phyloP scores from a whole-genome alignment of 2,797 vertebrate genomes.

The Atherinosoma microstoma region DNA sequence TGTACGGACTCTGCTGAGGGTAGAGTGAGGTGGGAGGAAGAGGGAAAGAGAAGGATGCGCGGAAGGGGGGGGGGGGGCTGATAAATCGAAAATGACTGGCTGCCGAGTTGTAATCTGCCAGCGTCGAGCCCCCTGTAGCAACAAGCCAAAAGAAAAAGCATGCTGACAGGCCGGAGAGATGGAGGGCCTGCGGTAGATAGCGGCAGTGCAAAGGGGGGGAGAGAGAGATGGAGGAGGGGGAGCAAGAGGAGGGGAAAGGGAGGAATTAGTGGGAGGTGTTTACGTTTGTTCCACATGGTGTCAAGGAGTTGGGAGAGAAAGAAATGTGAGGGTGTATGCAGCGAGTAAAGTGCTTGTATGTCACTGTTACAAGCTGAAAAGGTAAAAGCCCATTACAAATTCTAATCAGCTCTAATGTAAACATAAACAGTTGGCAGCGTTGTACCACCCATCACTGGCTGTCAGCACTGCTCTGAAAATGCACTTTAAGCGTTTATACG shows the following conservation, averaged over 20 bases:
- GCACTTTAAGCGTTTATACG: slow-evolving; percentile 57
- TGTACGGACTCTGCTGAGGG: slow-evolving; percentile 82
- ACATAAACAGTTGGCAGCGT: slow-evolving; percentile 65
- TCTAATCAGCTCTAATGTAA: slow-evolving; percentile 69
- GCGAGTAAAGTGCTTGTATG: slow-evolving; percentile 52
- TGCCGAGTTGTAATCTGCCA: slow-evolving; percentile 90
- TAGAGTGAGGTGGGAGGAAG: not conserved
- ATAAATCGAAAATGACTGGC: slow-evolving; percentile 92
- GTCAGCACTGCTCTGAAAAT: slow-evolving; percentile 57
- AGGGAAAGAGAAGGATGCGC: slow-evolving; percentile 49
- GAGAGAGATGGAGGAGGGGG: slow-evolving; percentile 7
- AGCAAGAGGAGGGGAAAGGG: slow-evolving; percentile 23
- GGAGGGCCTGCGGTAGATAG: slow-evolving; percentile 82
- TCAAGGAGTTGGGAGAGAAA: slow-evolving; percentile 40
- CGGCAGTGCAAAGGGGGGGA: slow-evolving; percentile 51
- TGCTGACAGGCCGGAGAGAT: slow-evolving; percentile 80
- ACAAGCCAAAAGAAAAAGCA: slow-evolving; percentile 86
- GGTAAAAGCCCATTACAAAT: slow-evolving; percentile 68
- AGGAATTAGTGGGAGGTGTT: slow-evolving; percentile 53
- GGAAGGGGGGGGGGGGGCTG: slow-evolving; percentile 72
- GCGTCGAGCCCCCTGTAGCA: slow-evolving; percentile 86
- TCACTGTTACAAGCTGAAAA: slow-evolving; percentile 47
- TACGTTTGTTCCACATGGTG: slow-evolving; percentile 64
- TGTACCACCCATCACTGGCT: slow-evolving; percentile 53
- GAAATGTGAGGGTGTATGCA: slow-evolving; percentile 36